Conservation (phyloP, 2,113 vertebrate genomes). For the Sinocyclocheilus anophthalmus region DNA sequence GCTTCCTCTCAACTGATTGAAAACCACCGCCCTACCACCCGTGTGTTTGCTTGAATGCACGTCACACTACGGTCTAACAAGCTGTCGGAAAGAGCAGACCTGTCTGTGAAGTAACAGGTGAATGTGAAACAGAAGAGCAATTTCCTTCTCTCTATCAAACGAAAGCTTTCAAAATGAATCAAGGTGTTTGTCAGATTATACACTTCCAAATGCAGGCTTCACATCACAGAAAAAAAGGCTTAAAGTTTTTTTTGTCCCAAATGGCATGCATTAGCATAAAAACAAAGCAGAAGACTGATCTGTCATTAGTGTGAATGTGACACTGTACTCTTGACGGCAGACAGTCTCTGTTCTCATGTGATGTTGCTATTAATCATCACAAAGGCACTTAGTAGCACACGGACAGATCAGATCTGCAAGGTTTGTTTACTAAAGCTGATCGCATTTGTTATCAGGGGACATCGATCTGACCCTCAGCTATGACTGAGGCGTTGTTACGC, state of each 20-base stretch:
- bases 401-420: not conserved
- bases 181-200: not conserved
- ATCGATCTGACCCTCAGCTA: constrained; percentile 36
- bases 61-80: not conserved
- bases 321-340: not conserved
- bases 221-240: not conserved
- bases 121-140: not conserved
- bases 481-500: constrained; percentile 1
- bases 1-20: not conserved
- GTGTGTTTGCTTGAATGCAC: not conserved
- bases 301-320: constrained; percentile 16
- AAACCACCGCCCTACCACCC: too few relatives aligned
- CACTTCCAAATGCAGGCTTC: not conserved
- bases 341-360: constrained; percentile 7
- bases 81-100: not conserved
- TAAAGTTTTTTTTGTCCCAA: not conserved
- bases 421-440: constrained; percentile 34
- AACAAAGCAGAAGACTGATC: not conserved
- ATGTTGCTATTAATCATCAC: constrained; percentile 17
- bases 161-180: not conserved
- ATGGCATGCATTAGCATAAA: not conserved
- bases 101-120: constrained; percentile 1
- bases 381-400: not conserved
- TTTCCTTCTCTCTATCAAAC: not conserved
- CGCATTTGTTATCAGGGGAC: constrained; percentile 31